These are phyloP conservation scores for Frankliniella intonsa DNA, from an alignment of 2,888 invertebrate genomes.

Conservation along the genomic window DNA sequence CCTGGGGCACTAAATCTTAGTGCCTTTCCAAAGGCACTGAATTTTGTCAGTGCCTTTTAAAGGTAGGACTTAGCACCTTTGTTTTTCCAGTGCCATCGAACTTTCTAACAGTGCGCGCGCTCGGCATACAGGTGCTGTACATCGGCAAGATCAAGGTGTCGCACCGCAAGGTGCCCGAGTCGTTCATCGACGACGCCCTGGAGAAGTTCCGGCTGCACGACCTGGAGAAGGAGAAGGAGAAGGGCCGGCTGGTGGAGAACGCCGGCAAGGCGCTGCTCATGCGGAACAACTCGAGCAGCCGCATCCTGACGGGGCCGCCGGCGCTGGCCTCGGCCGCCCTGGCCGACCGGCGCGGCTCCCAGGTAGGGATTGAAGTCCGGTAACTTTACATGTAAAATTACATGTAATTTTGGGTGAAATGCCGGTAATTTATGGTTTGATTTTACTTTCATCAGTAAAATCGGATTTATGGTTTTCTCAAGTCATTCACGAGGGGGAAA, in stretches of 20 bases:
- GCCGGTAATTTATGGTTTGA: background rate
- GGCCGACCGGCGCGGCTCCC: background rate
- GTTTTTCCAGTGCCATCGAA: too few relatives aligned
- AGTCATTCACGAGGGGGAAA: too few relatives aligned
- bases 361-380: background rate
- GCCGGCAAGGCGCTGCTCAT: slow-evolving; percentile 43
- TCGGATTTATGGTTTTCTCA: too few relatives aligned
- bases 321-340: slow-evolving; percentile 34
- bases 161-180: slow-evolving; percentile 78
- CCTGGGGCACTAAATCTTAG: too few relatives aligned
- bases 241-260: slow-evolving; percentile 43
- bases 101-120: too few relatives aligned
- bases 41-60: too few relatives aligned
- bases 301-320: slow-evolving; percentile 44
- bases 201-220: slow-evolving; percentile 77
- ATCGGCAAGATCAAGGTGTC: slow-evolving; percentile 87
- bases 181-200: slow-evolving; percentile 86
- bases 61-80: too few relatives aligned
- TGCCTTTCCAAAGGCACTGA: too few relatives aligned
- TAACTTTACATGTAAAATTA: too few relatives aligned
- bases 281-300: slow-evolving; percentile 45
- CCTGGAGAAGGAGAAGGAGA: slow-evolving; percentile 58
- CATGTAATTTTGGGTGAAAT: too few relatives aligned
- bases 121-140: slow-evolving; percentile 81
- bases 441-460: background rate